Evolutionary conservation across 2,113 vertebrate species (phyloP).

Genomic region (Callipepla squamata): DNA sequence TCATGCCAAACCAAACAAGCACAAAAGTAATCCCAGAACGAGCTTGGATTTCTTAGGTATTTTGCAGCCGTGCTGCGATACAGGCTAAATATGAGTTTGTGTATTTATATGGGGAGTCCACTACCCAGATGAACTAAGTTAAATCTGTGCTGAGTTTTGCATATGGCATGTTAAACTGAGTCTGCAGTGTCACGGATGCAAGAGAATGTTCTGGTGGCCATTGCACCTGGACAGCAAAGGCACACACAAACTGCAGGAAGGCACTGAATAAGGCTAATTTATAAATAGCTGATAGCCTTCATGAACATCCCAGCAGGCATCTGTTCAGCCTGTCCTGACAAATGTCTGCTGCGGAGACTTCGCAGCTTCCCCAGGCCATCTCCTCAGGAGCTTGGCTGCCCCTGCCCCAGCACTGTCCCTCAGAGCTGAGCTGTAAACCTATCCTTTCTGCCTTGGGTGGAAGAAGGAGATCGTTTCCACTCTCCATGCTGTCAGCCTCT

Average conservation of each 20-base stretch:
- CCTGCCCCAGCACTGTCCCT: neutral
- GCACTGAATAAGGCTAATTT: neutral
- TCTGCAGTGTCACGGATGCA: neutral
- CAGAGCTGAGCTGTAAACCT: neutral
- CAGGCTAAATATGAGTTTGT: neutral
- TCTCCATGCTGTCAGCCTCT: neutral
- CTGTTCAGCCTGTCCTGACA: neutral
- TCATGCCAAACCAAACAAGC: constrained; percentile 48
- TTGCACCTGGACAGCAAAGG: neutral
- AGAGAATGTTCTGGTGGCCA: constrained; percentile 6
- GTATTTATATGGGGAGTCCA: neutral
- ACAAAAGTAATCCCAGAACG: neutral
- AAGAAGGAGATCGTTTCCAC: neutral
- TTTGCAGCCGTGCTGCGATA: neutral
- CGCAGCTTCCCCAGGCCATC: neutral
- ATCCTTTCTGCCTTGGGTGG: neutral
- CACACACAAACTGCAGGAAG: neutral
- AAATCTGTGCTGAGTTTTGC: constrained; percentile 43
- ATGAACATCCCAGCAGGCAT: neutral
- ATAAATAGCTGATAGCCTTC: neutral
- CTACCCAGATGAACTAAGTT: neutral
- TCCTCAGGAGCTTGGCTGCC: neutral
- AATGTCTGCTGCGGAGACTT: neutral
- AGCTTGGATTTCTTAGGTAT: neutral
- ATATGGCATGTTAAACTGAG: neutral